A percentile compares a stretch with the other conserved stretches of the same genome.
These are phyloP conservation scores for Cryptotis parvus DNA, from an alignment of 2,113 vertebrate species.

Conservation along the genomic window DNA sequence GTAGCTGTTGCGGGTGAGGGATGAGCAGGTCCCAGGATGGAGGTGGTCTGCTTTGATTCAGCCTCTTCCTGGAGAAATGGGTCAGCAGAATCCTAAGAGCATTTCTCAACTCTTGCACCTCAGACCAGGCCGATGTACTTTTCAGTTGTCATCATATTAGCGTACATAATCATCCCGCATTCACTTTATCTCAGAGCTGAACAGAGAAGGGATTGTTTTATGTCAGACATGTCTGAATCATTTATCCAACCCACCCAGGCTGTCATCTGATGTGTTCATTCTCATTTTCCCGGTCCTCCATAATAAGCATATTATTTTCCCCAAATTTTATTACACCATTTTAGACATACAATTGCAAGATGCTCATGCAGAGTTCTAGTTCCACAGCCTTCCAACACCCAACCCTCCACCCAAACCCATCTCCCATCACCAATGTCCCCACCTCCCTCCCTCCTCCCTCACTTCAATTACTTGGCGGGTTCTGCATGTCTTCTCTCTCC, in stretches of 20 bases:
- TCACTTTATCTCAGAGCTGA: slow-evolving; percentile 45
- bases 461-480: too few species aligned
- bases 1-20: background rate
- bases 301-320: background rate
- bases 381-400: too few species aligned
- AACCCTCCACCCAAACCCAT: too few species aligned
- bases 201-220: background rate
- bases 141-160: background rate
- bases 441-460: too few species aligned
- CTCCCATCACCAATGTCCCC: too few species aligned
- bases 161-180: background rate
- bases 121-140: background rate
- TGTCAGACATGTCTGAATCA: background rate
- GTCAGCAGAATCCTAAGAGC: background rate
- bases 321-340: too few species aligned
- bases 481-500: too few species aligned
- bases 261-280: slow-evolving; percentile 1
- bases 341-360: too few species aligned
- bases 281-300: slow-evolving; percentile 38
- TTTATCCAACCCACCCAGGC: background rate
- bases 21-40: background rate
- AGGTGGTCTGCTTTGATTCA: background rate
- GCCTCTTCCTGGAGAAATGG: background rate
- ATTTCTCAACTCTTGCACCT: background rate
- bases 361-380: too few species aligned